These are phyloP conservation scores for Wasmannia auropunctata DNA, from an alignment of 1,140 invertebrate genomes.

Conservation along the genomic window DNA sequence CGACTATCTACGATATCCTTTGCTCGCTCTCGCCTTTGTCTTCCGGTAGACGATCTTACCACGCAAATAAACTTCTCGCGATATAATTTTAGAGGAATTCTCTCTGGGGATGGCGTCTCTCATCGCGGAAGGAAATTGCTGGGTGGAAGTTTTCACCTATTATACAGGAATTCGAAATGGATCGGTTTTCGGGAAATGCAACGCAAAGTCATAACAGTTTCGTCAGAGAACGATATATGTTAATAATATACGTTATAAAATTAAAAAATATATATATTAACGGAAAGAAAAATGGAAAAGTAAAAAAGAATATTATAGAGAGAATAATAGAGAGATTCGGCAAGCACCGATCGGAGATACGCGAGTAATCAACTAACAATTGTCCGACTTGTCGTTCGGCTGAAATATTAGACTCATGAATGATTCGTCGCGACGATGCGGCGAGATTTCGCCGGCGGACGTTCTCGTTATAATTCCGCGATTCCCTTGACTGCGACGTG, in stretches of 20 bases:
- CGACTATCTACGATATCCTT: background rate
- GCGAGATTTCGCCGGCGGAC: background rate
- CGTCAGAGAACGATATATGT: background rate
- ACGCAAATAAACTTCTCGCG: background rate
- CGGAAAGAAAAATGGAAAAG: no score
- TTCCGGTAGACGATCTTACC: background rate
- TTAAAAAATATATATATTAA: no score
- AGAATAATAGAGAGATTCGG: no score
- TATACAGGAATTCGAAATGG: background rate
- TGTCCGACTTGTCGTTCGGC: background rate
- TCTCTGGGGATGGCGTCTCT: background rate
- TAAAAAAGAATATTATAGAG: background rate
- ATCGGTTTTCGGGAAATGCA: background rate
- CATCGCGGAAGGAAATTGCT: background rate
- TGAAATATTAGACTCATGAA: slow-evolving; percentile 8
- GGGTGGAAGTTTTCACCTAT: background rate
- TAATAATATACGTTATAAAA: background rate
- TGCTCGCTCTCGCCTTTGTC: background rate
- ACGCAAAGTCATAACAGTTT: background rate
- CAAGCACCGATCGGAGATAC: background rate
- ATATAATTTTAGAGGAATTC: background rate
- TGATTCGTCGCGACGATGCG: background rate
- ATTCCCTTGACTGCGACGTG: slow-evolving; percentile 24
- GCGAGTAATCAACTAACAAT: background rate
- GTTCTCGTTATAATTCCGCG: background rate